Evolutionary conservation across 2,113 vertebrate species (phyloP), one percentile per base, ranked within the genome.

Genomic region (Butastur rufipennis): DNA sequence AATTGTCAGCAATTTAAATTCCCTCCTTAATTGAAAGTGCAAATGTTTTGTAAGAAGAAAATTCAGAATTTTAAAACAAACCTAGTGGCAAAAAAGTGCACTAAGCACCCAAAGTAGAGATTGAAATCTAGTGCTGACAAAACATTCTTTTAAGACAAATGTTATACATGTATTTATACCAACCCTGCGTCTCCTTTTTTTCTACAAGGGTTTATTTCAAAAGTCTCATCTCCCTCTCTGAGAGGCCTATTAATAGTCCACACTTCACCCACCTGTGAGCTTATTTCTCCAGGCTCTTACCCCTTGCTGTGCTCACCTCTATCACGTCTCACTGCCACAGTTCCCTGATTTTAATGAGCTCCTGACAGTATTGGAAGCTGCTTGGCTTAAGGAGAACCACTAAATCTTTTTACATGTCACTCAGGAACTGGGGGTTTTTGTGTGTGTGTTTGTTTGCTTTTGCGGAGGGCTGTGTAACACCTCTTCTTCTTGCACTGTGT

Each of bases 291-390:
- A 87, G 78, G 67, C 63, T 87, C 13, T 82, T 66, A 62, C 38
- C 13, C 42, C 78, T 93, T 59, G 62, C 84, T 95, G 78, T 58
- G 73, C 15, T 95, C 53, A 89, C 73, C 78, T 80, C 45, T 80
- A 77, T 40, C 73, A 62, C 45, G 42, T 79, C 84, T 91, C 70
- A 52, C 29, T 88, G 66, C 36, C 71, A 91, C 66, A 87, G 66
- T 48, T 89, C 74, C 23, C 50, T 77, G 81, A 62, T 56, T 95
- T 95, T 95, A 96, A 97, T 90, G 78, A 95, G 93, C 50, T 89
- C 53, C 40, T 90, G 53, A 45, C 45, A 58, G 53, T 66, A 72
- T 70, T 91, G 50, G 77, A 91, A 91, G 78, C 53, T 67, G 48
- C 40, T 70, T 38, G 32, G 52, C 50, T 50, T 74, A 43, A 90